A percentile compares a stretch with the other conserved stretches of the same genome.
Evolutionary conservation across 1,140 invertebrate species (phyloP).

Genomic region (Sycophila sp.): DNA sequence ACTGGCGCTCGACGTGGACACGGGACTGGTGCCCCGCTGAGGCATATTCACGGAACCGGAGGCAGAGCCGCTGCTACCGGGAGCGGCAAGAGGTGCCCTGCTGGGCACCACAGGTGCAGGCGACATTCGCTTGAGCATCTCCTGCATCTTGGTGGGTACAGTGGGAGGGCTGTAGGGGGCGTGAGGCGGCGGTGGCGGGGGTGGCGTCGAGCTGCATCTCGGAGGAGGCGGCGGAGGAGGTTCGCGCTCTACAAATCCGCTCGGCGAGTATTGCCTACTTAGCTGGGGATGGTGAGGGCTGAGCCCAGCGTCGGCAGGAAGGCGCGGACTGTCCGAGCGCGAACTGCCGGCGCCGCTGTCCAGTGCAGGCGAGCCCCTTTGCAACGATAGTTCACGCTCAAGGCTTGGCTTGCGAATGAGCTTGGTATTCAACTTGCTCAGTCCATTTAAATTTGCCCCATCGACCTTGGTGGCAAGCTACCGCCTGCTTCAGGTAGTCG

Average conservation of each 20-base stretch:
- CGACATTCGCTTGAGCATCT: constrained; percentile 86
- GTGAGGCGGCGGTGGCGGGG: constrained; percentile 78
- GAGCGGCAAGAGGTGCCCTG: constrained; percentile 68
- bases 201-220: constrained; percentile 72
- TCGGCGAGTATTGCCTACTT: constrained; percentile 66
- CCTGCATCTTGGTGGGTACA: constrained; percentile 78
- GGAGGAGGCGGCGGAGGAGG: constrained; percentile 80
- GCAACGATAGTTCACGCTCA: constrained; percentile 79
- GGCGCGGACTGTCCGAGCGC: constrained; percentile 86
- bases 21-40: constrained; percentile 81
- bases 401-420: constrained; percentile 87
- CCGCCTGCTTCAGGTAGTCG: constrained; percentile 75
- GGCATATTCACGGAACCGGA: constrained; percentile 63
- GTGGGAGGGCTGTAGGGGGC: constrained; percentile 62
- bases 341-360: constrained; percentile 89
- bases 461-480: constrained; percentile 39
- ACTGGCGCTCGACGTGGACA: constrained; percentile 67
- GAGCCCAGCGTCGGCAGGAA: constrained; percentile 49
- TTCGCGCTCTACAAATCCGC: constrained; percentile 68
- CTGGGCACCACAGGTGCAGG: constrained; percentile 75
- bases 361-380: constrained; percentile 84
- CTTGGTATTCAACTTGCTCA: constrained; percentile 75
- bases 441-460: constrained; percentile 69
- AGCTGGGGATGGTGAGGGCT: constrained; percentile 70
- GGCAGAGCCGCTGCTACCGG: constrained; percentile 54